Evolutionary conservation across 2,797 vertebrate genomes (phyloP).

Genomic region (Channallabes apus): DNA sequence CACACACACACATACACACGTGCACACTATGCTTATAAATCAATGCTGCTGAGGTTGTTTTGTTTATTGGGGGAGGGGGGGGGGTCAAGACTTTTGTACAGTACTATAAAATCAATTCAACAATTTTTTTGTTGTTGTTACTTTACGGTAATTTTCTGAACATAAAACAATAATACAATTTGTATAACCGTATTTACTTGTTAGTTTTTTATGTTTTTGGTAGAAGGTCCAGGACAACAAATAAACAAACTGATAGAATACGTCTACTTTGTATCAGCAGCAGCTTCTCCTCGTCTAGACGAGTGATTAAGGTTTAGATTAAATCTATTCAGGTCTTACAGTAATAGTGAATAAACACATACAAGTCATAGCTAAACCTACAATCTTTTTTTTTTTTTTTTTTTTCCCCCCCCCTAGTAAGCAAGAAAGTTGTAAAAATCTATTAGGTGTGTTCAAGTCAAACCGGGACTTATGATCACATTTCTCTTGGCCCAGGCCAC

Average conservation of each 20-base stretch:
- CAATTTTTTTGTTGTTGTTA: neutral
- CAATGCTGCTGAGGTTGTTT: too few relatives aligned
- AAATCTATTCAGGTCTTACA: neutral
- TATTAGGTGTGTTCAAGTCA: too few relatives aligned
- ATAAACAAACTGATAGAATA: too few relatives aligned
- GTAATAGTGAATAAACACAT: neutral
- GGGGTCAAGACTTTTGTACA: too few relatives aligned
- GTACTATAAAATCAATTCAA: too few relatives aligned
- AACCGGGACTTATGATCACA: too few relatives aligned
- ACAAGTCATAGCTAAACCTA: neutral
- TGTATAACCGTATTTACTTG: neutral
- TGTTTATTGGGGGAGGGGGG: too few relatives aligned
- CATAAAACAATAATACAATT: neutral
- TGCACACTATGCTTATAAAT: constrained; percentile 1
- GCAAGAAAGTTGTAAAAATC: neutral
- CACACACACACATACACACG: constrained; percentile 10
- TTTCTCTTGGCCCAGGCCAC: too few relatives aligned
- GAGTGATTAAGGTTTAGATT: neutral
- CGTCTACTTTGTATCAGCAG: too few relatives aligned
- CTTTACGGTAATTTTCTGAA: neutral
- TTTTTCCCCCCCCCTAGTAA: neutral
- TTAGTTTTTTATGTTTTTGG: too few relatives aligned
- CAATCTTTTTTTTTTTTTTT: neutral
- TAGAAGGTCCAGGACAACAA: too few relatives aligned
- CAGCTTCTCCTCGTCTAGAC: too few relatives aligned